Evolutionary conservation across 2,888 invertebrate species (phyloP).

Genomic region (Synanthedon myopaeformis): DNA sequence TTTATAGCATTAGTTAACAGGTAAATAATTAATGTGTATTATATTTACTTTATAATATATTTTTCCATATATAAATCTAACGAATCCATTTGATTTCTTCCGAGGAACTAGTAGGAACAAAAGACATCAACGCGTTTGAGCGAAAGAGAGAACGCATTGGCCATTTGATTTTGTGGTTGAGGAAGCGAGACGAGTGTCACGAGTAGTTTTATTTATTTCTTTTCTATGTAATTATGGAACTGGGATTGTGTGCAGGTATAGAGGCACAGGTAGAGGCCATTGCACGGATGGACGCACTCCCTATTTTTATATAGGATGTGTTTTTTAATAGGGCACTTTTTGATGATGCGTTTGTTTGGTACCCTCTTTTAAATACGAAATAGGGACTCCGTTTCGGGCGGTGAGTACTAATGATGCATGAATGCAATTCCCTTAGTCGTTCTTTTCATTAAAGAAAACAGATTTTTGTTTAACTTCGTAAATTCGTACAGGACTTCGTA

Average conservation of each 20-base stretch:
- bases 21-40: no score
- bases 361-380: conserved; percentile 23
- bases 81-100: no score
- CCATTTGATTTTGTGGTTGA: conserved; percentile 26
- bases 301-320: conserved; percentile 31
- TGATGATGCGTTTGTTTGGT: conserved; percentile 30
- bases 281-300: conserved; percentile 60
- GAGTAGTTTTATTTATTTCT: conserved; percentile 38
- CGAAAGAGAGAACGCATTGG: conserved; percentile 28
- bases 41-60: no score
- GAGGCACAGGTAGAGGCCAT: conserved; percentile 45
- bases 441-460: conserved; percentile 20
- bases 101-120: conserved; percentile 22
- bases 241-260: conserved; percentile 48
- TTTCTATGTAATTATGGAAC: conserved; percentile 40
- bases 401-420: conserved; percentile 55
- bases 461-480: neutral
- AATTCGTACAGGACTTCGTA: no score
- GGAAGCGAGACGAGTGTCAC: conserved; percentile 42
- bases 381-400: conserved; percentile 45
- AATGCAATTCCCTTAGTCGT: conserved; percentile 30
- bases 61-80: no score
- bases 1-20: no score
- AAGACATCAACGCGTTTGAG: conserved; percentile 61
- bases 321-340: conserved; percentile 31